These are phyloP conservation scores for Marcusenius ussheri DNA, from an alignment of 2,113 vertebrate genomes.

Conservation along the genomic window DNA sequence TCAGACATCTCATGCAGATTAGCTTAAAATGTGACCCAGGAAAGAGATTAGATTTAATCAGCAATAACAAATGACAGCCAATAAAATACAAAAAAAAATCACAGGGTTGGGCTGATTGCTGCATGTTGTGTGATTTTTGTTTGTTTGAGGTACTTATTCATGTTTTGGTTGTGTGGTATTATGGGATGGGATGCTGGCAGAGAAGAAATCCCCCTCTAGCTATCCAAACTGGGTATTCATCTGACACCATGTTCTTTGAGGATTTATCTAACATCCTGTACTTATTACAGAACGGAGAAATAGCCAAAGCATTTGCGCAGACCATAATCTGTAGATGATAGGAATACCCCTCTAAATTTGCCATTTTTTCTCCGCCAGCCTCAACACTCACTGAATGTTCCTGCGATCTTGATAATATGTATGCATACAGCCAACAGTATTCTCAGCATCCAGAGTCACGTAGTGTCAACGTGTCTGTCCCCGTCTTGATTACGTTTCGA, in stretches of 20 bases:
- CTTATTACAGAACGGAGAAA: not conserved
- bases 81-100: not conserved
- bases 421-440: not conserved
- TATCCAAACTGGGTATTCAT: not conserved
- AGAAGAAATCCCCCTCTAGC: not conserved
- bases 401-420: conserved; percentile 6
- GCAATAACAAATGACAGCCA: not conserved
- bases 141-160: not conserved
- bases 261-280: not conserved
- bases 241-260: not conserved
- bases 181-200: not conserved
- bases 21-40: not conserved
- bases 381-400: not conserved
- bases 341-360: not conserved
- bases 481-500: not conserved
- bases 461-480: not conserved
- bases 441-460: not conserved
- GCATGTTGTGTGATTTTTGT: not conserved
- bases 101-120: not conserved
- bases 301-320: not conserved
- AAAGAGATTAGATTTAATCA: not conserved
- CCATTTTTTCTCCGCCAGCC: not conserved
- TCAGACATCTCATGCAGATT: not conserved
- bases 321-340: not conserved
- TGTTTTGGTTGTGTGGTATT: not conserved